These are phyloP conservation scores for Orestias chungarensis DNA, from an alignment of 2,797 vertebrate genomes.

Conservation along the genomic window DNA sequence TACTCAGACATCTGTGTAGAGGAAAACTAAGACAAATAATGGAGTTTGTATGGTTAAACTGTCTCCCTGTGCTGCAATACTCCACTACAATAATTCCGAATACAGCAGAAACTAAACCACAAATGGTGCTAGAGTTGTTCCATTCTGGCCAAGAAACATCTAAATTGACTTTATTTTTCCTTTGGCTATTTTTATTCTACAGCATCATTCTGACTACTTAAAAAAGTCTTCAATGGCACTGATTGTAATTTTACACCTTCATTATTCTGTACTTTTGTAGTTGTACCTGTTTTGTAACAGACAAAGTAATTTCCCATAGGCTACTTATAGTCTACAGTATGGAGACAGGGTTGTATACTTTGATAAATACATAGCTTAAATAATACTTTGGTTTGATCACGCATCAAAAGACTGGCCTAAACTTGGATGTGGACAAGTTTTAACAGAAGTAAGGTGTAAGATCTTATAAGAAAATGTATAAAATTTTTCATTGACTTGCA, in stretches of 20 bases:
- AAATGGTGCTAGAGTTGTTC: not conserved
- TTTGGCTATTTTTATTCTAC: not conserved
- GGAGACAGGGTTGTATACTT: not conserved
- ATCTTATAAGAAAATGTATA: no score
- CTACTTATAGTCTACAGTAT: not conserved
- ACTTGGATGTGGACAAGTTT: not conserved
- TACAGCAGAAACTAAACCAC: not conserved
- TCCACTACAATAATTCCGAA: conserved; percentile 1
- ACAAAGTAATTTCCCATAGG: not conserved
- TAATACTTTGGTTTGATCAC: not conserved
- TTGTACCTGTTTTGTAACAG: not conserved
- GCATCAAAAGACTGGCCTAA: not conserved
- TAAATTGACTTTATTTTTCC: not conserved
- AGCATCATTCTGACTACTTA: not conserved
- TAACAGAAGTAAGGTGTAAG: not conserved
- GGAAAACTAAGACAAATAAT: not conserved
- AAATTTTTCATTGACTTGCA: not conserved
- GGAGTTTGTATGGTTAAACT: not conserved
- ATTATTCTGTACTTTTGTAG: not conserved
- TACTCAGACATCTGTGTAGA: not conserved
- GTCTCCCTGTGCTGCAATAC: not conserved
- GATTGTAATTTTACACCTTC: not conserved
- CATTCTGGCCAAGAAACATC: not conserved
- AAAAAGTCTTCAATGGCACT: not conserved
- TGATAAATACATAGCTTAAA: not conserved